Evolutionary conservation across 2,797 vertebrate genomes (phyloP), one percentile per base, ranked within the genome.

Genomic region (Onychomys arenicola): DNA sequence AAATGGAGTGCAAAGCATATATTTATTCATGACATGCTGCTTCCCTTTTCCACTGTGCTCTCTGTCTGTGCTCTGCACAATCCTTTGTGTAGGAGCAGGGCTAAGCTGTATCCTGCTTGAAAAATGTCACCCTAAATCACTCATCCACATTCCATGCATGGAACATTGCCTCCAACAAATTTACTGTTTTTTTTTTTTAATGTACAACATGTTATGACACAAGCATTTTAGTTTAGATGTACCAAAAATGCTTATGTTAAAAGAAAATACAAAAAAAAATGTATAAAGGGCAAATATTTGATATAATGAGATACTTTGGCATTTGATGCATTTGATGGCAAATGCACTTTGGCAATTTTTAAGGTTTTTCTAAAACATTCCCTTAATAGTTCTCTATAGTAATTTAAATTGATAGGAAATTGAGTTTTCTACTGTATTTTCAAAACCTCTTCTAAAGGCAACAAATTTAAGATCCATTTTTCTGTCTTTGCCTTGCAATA

Each of bases 1-100:
- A 97, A 98, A 98, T 82, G n/a, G 57, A 21, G 4, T 34, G 19
- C 17, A 78, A 78, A 52, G 11, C 34, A 81, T 34, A 6, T 0
- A 8, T 21, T 40, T 23, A 37, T 37, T 59, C 34, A 81, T 21
- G 7, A 40, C 6, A 9, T 13, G 98, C 97, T 98, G 46, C 52
- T 55, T 98, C 97, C 96, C 97, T 96, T 98, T 98, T 97, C 97
- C 98, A 98, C 98, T 98, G 98, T 98, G 98, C 37, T 98, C 98
- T 98, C 98, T 98, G 98, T 98, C 98, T 98, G 98, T 98, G 98
- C 98, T 98, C 98, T 98, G 97, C 97, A 98, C 98, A 98, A 88
- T 97, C 59, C 97, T 89, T 98, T 98, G 98, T 98, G 98, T 98
- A 98, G 98, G 98, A 97, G 94, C 87, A 93, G 84, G 13, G 1